A percentile compares a stretch with the other conserved stretches of the same genome.
Evolutionary conservation across 1,140 invertebrate genomes (phyloP).

Genomic region (Drosophila subobscura): DNA sequence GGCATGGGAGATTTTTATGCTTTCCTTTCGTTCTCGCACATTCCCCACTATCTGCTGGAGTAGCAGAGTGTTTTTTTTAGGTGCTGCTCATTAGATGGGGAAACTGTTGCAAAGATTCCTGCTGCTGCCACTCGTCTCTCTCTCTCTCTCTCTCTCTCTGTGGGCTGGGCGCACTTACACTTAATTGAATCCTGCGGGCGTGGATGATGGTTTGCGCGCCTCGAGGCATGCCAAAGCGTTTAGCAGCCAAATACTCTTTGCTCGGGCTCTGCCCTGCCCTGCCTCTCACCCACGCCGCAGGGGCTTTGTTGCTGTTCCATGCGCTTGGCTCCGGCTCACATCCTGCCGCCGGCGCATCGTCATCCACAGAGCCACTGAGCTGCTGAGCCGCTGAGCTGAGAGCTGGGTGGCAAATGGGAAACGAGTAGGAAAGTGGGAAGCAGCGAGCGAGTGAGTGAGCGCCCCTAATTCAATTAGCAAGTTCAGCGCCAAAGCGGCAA

Average conservation of each 20-base stretch:
- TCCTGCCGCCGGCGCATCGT: constrained; percentile 47
- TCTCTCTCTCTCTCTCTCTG: constrained; percentile 1
- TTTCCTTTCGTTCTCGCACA: neutral
- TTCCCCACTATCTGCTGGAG: constrained; percentile 29
- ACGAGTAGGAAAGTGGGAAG: constrained; percentile 13
- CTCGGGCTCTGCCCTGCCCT: constrained; percentile 36
- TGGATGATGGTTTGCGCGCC: constrained; percentile 42
- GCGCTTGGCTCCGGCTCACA: constrained; percentile 37
- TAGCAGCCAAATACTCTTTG: constrained; percentile 59
- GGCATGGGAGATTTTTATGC: constrained; percentile 8
- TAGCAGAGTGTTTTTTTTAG: constrained; percentile 40
- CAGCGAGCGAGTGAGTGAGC: constrained; percentile 47
- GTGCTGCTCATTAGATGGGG: constrained; percentile 43
- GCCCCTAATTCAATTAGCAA: constrained; percentile 79
- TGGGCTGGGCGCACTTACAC: constrained; percentile 67
- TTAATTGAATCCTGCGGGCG: constrained; percentile 80
- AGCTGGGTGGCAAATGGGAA: constrained; percentile 20
- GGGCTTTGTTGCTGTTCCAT: constrained; percentile 21
- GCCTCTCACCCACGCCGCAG: neutral
- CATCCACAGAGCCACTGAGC: constrained; percentile 2
- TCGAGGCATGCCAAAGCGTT: constrained; percentile 73
- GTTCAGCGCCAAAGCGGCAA: constrained; percentile 79
- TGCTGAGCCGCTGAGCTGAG: constrained; percentile 20
- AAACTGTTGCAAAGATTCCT: constrained; percentile 45
- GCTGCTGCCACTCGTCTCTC: neutral